Percentiles rank a stretch among this genome's conserved stretches.
Evolutionary conservation across 2,113 vertebrate species (phyloP).

Genomic region (Ciconia stormi): DNA sequence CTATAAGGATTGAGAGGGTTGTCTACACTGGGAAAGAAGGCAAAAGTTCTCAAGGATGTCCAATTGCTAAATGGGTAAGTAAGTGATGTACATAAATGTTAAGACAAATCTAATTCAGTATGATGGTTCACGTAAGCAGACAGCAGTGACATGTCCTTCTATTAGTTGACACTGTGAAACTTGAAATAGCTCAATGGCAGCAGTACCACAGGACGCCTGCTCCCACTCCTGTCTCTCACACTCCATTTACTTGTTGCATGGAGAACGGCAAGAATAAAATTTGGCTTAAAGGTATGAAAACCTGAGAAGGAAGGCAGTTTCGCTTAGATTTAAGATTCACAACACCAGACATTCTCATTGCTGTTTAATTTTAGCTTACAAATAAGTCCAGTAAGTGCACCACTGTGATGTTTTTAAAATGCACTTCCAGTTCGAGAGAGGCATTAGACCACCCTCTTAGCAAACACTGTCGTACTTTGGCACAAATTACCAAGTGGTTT

Average conservation of each 20-base stretch:
- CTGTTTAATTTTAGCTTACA: not conserved
- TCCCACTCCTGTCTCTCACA: not conserved
- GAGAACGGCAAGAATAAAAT: not conserved
- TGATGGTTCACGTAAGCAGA: not conserved
- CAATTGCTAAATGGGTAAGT: slow-evolving; percentile 99
- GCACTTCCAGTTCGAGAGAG: not conserved
- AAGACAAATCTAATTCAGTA: not conserved
- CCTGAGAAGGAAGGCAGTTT: not conserved
- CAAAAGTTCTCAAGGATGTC: slow-evolving; percentile 96
- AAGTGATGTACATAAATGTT: slow-evolving; percentile 54
- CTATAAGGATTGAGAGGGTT: slow-evolving; percentile 95
- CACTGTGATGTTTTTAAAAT: not conserved
- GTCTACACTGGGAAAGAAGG: slow-evolving; percentile 98
- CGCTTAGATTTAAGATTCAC: not conserved
- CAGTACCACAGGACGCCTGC: not conserved
- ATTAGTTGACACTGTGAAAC: not conserved
- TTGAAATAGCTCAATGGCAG: not conserved
- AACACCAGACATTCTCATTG: not conserved
- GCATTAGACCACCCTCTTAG: not conserved
- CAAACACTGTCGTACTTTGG: not conserved
- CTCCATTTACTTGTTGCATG: not conserved
- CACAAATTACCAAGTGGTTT: not conserved
- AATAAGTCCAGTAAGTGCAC: not conserved
- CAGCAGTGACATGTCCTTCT: not conserved
- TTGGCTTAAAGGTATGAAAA: not conserved